These are phyloP conservation scores for Apodemus agrarius DNA, from an alignment of 2,797 vertebrate genomes.

Conservation along the genomic window DNA sequence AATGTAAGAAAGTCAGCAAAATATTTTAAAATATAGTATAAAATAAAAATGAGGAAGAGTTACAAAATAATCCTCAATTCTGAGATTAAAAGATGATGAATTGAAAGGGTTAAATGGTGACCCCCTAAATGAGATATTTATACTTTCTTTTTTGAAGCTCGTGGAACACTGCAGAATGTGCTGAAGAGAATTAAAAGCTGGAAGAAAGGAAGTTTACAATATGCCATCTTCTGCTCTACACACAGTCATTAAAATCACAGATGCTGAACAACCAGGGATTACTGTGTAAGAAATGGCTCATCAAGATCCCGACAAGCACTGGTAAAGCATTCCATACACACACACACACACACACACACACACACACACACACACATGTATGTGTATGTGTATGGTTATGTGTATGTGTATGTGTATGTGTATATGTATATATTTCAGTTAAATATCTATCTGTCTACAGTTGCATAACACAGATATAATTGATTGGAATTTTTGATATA, in stretches of 20 bases:
- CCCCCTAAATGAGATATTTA: not conserved
- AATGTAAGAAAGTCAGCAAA: not conserved
- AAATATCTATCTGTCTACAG: not conserved
- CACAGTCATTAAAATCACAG: too few relatives aligned
- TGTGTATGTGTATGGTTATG: not conserved
- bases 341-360: too few relatives aligned
- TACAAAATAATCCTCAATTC: not conserved
- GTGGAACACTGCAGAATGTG: not conserved
- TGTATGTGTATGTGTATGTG: too few relatives aligned
- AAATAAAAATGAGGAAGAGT: not conserved
- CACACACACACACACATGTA: too few relatives aligned
- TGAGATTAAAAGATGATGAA: not conserved
- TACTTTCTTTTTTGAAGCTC: not conserved
- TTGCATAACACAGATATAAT: not conserved
- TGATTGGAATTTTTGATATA: conserved; percentile 49
- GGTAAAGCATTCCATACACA: too few relatives aligned
- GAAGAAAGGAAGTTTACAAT: not conserved
- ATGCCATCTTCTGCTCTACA: not conserved
- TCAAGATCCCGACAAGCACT: not conserved
- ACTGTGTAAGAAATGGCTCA: not conserved
- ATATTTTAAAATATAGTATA: not conserved
- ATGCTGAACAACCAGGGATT: not conserved
- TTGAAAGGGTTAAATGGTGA: not conserved
- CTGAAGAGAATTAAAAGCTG: not conserved
- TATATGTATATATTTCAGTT: not conserved